These are phyloP conservation scores for Sitophilus oryzae DNA, from an alignment of 1,140 invertebrate genomes.

Conservation along the genomic window DNA sequence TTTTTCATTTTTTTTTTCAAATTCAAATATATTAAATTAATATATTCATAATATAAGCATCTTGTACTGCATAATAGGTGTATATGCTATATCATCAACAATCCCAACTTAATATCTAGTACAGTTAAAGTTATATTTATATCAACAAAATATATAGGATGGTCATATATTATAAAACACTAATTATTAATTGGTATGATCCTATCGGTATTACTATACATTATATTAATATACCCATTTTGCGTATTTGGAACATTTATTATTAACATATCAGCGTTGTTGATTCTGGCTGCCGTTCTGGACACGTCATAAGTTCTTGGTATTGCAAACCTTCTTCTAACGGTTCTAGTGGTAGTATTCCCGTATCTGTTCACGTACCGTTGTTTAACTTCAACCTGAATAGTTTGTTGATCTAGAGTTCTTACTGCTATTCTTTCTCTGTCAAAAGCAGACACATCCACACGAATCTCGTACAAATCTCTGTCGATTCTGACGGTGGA, in stretches of 20 bases:
- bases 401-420: background rate
- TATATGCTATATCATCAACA: background rate
- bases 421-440: conserved; percentile 6
- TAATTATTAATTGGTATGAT: too few species aligned
- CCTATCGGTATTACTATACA: background rate
- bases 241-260: background rate
- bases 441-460: conserved; percentile 9
- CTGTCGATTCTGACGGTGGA: conserved; percentile 7
- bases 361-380: conserved; percentile 10
- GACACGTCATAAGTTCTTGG: conserved; percentile 11
- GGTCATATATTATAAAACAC: too few species aligned
- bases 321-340: conserved; percentile 10
- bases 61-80: background rate
- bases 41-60: too few species aligned
- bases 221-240: background rate
- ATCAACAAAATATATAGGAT: background rate
- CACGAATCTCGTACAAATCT: conserved; percentile 9
- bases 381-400: conserved; percentile 8
- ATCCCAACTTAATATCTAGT: background rate
- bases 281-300: background rate
- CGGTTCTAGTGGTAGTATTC: conserved; percentile 1
- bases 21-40: too few species aligned
- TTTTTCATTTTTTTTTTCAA: too few species aligned
- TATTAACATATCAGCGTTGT: background rate
- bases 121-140: background rate